Conservation (phyloP, 2,113 vertebrate genomes). For the Danio rerio region DNA sequence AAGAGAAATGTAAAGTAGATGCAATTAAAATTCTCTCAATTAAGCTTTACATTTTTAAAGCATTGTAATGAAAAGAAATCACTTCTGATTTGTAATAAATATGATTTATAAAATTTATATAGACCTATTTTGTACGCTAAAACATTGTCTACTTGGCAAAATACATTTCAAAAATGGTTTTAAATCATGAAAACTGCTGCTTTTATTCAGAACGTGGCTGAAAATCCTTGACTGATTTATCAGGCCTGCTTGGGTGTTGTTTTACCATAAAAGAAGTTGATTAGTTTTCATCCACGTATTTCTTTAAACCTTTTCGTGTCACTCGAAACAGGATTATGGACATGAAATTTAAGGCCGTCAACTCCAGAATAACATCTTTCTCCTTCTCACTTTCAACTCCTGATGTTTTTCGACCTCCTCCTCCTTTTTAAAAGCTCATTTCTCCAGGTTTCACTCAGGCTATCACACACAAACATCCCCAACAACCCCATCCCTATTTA, state of each 20-base stretch:
- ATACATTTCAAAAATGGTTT: background rate
- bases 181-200: background rate
- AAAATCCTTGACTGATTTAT: constrained; percentile 5
- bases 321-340: constrained; percentile 31
- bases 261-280: background rate
- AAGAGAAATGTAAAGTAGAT: background rate
- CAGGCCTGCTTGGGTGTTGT: background rate
- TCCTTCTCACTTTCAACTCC: constrained; percentile 65
- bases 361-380: constrained; percentile 66
- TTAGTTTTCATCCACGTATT: background rate
- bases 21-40: background rate
- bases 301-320: background rate
- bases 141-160: background rate
- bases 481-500: constrained; percentile 90
- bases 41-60: background rate
- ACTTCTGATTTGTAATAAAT: background rate
- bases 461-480: constrained; percentile 90
- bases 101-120: background rate
- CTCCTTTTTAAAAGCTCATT: constrained; percentile 87
- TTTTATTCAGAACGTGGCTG: background rate
- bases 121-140: too few relatives aligned
- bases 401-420: constrained; percentile 62
- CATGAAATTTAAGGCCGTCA: constrained; percentile 36
- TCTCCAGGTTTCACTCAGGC: constrained; percentile 93
- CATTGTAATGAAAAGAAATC: background rate